Base-by-base conservation (phyloP, 2,888 invertebrate species). In the Galeruca laticollis region DNA sequence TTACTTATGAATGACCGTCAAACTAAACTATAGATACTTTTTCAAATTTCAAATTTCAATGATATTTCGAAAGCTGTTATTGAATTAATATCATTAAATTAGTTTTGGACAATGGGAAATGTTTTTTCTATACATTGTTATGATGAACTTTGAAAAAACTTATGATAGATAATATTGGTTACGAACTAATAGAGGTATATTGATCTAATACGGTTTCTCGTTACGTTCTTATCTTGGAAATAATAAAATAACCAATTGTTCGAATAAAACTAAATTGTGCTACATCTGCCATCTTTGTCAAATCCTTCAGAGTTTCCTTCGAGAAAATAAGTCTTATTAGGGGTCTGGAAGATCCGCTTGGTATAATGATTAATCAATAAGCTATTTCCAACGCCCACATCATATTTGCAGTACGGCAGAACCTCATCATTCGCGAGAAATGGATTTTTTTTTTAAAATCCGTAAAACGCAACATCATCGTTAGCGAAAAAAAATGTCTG, bases 331-430 rank as follows among this genome's bases (percentile, higher is more conserved):
- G 60, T 63, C 64, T 54, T 52, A 66, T 54, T 61, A 52, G 49
- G 56, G 57, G 33, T 64, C 56, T 54, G 47, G 57, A 49, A 57
- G 65, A 65, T 65, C 57, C 47, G 65, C 31, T 33, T 65, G 20
- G 57, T 57, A 33, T 59, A 66, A 66, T 66, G 65, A 59, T 59
- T 59, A 66, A 66, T 66, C 65, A 66, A 66, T 66, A 66, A 59
- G 21, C 59, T 37, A 66, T 66, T 33, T 57, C 15, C 21, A 49
- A 65, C 35, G 40, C 47, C 20, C 51, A 15, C 59, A 35, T 59
- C 37, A 20, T 49, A 33, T 57, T 35, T 65, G 21, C 31, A 43
- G 63, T 63, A 63, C 26, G 52, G 21, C 52, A 20, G 51, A 61
- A 6, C 47, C 21, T 47, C 13, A 15, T 60, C 49, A 20, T 49